Percentiles rank a stretch among this genome's conserved stretches.
These are phyloP conservation scores for Netelia virgata DNA, from an alignment of 2,888 invertebrate genomes.

Conservation along the genomic window DNA sequence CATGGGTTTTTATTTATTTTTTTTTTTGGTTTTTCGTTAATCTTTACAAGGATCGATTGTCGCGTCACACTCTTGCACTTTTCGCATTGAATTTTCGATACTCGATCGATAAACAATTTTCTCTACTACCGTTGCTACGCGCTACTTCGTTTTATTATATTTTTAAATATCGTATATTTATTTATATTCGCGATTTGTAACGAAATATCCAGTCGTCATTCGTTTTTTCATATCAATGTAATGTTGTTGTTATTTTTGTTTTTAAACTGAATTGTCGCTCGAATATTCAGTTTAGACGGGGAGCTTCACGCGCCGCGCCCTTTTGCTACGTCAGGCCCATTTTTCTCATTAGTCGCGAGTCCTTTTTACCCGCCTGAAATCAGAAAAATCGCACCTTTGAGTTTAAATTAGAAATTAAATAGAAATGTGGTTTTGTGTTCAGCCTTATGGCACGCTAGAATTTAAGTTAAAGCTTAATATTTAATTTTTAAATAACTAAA, in stretches of 20 bases:
- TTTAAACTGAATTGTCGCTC: not conserved
- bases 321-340: conserved; percentile 50
- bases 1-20: not conserved
- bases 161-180: conserved; percentile 14
- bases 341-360: conserved; percentile 30
- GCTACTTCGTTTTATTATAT: conserved; percentile 11
- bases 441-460: no score
- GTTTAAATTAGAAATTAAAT: no score
- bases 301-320: conserved; percentile 23
- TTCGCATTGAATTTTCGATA: not conserved
- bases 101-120: conserved; percentile 23
- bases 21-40: not conserved
- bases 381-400: not conserved
- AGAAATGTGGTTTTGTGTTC: no score
- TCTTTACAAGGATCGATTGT: conserved; percentile 26
- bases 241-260: conserved; percentile 19
- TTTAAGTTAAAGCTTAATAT: no score
- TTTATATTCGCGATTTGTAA: not conserved
- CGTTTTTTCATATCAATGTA: not conserved
- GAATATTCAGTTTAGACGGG: conserved; percentile 23
- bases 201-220: not conserved
- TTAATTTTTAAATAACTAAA: no score
- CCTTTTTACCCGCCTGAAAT: conserved; percentile 50
- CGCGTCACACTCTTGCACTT: not conserved
- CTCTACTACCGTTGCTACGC: conserved; percentile 4